A percentile compares a stretch with the other conserved stretches of the same genome.
phyloP scores from a whole-genome alignment of 37 sponge, comb jelly and placozoan genomes.

The Chondrosia reniformis region DNA sequence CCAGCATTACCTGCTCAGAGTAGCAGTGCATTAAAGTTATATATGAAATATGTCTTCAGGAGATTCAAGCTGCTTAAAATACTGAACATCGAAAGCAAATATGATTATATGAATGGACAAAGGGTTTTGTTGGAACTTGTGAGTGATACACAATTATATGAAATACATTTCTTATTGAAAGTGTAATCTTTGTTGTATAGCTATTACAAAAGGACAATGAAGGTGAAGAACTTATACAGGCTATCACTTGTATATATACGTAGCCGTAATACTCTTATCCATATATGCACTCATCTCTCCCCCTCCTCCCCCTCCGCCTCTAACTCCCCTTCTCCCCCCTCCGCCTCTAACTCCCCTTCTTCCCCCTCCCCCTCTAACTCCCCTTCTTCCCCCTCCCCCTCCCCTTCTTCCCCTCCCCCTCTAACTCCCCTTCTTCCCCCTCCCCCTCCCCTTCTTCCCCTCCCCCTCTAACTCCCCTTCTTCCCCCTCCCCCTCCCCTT shows the following conservation, averaged over 20 bases:
- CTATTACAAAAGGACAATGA: not conserved
- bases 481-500: too few relatives aligned
- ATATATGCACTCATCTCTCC: not conserved
- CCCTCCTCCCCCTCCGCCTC: not conserved
- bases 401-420: too few relatives aligned
- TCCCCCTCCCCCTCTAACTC: too few relatives aligned
- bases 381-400: too few relatives aligned
- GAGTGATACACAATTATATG: not conserved
- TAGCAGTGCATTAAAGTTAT: too few relatives aligned
- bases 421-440: too few relatives aligned
- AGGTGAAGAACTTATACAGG: not conserved
- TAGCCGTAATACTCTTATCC: too few relatives aligned
- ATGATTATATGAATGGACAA: constrained; percentile 1
- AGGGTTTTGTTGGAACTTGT: constrained; percentile 8
- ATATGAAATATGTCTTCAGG: too few relatives aligned
- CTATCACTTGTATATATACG: not conserved
- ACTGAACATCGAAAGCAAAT: not conserved
- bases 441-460: too few relatives aligned
- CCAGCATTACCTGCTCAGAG: too few relatives aligned
- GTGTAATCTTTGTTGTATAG: not conserved
- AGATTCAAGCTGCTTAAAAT: constrained; percentile 9
- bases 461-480: too few relatives aligned
- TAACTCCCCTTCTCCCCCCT: not conserved
- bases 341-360: too few relatives aligned
- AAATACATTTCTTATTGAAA: not conserved